Evolutionary conservation across 1,140 invertebrate genomes (phyloP).

Genomic region (Lasioglossum baleicum): DNA sequence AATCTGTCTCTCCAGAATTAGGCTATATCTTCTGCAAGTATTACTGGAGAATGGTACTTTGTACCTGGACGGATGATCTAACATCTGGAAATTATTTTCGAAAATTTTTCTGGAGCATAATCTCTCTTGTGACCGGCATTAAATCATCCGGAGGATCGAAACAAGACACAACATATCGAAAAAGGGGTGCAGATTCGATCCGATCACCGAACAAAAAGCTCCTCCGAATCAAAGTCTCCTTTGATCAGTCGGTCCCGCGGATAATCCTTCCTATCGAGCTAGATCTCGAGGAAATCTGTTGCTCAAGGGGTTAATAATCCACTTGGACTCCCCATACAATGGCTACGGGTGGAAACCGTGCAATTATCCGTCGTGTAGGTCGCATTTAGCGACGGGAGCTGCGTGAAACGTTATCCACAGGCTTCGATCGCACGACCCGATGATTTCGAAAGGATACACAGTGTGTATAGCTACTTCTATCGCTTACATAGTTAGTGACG

Average conservation of each 20-base stretch:
- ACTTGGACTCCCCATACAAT: constrained; percentile 5
- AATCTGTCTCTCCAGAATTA: constrained; percentile 45
- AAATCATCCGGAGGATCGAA: not conserved
- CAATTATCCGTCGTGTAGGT: constrained; percentile 34
- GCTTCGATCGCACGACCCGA: constrained; percentile 58
- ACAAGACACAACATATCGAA: not conserved
- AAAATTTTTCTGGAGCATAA: too few species aligned
- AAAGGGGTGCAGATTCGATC: not conserved
- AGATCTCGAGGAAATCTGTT: not conserved
- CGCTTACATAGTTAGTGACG: too few species aligned
- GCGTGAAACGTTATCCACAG: constrained; percentile 24
- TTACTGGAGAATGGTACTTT: not conserved
- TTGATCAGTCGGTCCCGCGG: not conserved
- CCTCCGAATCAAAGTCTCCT: not conserved
- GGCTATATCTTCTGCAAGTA: constrained; percentile 28
- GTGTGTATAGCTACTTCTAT: too few species aligned
- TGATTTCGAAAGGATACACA: constrained; percentile 43
- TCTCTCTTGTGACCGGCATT: too few species aligned
- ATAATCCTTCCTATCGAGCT: not conserved
- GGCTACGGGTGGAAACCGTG: not conserved
- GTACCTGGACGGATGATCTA: too few species aligned
- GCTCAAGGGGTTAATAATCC: constrained; percentile 30
- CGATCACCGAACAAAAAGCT: not conserved
- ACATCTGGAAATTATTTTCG: not conserved
- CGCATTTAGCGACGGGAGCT: too few species aligned